Evolutionary conservation across 2,113 vertebrate genomes (phyloP).

Genomic region (Ramphastos sulfuratus): DNA sequence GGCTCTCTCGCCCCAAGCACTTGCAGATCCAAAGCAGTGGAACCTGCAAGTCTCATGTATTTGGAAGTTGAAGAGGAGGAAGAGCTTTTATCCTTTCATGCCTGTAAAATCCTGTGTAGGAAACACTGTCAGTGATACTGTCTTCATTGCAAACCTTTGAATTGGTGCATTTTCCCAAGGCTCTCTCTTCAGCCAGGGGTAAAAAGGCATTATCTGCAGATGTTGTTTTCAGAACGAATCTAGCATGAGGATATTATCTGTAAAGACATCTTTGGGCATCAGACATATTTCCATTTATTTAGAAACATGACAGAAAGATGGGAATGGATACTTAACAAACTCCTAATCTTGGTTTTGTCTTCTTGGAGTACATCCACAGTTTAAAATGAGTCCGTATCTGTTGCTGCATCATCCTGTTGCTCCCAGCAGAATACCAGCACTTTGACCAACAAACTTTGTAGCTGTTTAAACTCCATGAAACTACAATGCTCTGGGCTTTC

Average conservation of each 20-base stretch:
- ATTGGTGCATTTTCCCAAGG: not conserved
- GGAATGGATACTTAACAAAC: not conserved
- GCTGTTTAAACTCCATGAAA: not conserved
- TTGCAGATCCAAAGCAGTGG: not conserved
- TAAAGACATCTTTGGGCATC: not conserved
- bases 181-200: not conserved
- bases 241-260: not conserved
- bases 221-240: not conserved
- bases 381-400: not conserved
- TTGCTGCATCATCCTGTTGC: not conserved
- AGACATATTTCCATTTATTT: slow-evolving; percentile 6
- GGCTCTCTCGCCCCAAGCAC: fast-evolving
- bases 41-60: not conserved
- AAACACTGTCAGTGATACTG: not conserved
- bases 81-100: slow-evolving; percentile 10
- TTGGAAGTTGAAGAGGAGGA: not conserved
- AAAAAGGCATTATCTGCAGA: slow-evolving; percentile 25
- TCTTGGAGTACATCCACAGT: fast-evolving
- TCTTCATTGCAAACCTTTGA: not conserved
- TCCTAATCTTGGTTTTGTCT: not conserved
- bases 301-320: not conserved
- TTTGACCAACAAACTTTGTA: not conserved
- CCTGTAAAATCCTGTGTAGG: not conserved
- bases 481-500: not conserved
- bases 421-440: not conserved